A percentile compares a stretch with the other conserved stretches of the same genome.
phyloP scores from a whole-genome alignment of 2,888 invertebrate species.

The Glomeris marginata region DNA sequence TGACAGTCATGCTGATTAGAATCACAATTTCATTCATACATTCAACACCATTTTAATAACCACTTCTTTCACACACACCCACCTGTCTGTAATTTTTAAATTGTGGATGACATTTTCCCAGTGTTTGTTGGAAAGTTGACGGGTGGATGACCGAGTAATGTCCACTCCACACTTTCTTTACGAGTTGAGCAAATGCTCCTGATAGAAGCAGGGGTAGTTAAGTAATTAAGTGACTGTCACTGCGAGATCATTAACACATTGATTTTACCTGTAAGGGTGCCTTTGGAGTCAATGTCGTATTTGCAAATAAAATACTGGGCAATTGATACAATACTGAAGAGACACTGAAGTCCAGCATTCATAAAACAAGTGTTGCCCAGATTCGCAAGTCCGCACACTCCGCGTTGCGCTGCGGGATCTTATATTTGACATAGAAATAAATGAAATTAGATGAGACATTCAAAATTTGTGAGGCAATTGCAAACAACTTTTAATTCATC shows the following conservation, averaged over 20 bases:
- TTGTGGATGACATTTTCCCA: conserved; percentile 42
- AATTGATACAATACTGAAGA: conserved; percentile 39
- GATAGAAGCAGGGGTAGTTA: conserved; percentile 28
- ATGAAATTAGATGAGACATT: neutral
- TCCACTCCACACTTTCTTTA: conserved; percentile 43
- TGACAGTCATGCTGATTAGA: conserved; percentile 46
- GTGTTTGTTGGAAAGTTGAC: conserved; percentile 40
- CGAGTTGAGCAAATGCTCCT: conserved; percentile 37
- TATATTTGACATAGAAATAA: neutral
- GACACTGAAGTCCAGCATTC: conserved; percentile 41
- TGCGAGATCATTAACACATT: conserved; percentile 13
- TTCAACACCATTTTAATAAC: no score
- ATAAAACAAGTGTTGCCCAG: conserved; percentile 28
- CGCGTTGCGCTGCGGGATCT: conserved; percentile 19
- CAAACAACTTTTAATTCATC: no score
- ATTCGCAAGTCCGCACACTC: conserved; percentile 40
- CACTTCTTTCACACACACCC: no score
- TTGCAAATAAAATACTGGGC: conserved; percentile 36
- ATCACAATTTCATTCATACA: no score
- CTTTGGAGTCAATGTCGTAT: conserved; percentile 15
- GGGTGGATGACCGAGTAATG: conserved; percentile 38
- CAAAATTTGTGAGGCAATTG: neutral
- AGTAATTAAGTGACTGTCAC: neutral
- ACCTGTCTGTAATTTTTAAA: conserved; percentile 48
- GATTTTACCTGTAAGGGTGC: neutral